These are phyloP conservation scores for Silvanus unidentatus DNA, from an alignment of 2,888 invertebrate species.

Conservation along the genomic window DNA sequence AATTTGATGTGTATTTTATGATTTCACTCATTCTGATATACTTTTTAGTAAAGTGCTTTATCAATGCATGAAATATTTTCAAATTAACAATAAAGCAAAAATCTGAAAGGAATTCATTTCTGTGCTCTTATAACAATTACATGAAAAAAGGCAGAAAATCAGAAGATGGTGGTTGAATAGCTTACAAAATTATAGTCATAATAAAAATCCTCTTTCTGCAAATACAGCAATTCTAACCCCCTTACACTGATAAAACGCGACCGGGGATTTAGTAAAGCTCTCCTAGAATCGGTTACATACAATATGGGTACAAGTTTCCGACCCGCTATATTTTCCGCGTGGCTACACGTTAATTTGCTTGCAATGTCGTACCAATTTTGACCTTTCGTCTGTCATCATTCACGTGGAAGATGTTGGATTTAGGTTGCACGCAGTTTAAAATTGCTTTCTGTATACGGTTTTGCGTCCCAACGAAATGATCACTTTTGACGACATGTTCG, in stretches of 20 bases:
- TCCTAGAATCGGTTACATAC: conserved; percentile 31
- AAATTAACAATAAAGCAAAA: too few species aligned
- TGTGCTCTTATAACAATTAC: too few species aligned
- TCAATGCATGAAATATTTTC: too few species aligned
- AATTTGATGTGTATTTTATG: too few species aligned
- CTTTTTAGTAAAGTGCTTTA: too few species aligned
- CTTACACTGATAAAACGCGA: conserved; percentile 42
- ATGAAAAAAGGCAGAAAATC: conserved; percentile 16
- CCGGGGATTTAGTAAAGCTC: conserved; percentile 38
- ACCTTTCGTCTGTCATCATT: conserved; percentile 36
- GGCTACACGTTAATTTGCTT: conserved; percentile 43
- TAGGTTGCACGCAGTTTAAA: conserved; percentile 32
- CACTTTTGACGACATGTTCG: too few species aligned
- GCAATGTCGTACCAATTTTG: conserved; percentile 38
- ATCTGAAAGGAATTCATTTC: too few species aligned
- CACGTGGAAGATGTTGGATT: conserved; percentile 40
- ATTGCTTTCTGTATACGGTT: conserved; percentile 24
- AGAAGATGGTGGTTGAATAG: conserved; percentile 33
- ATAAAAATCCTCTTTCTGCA: conserved; percentile 38
- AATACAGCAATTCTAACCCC: conserved; percentile 43
- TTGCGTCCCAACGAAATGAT: too few species aligned
- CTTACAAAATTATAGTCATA: conserved; percentile 32
- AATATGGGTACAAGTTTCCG: conserved; percentile 30
- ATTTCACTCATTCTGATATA: too few species aligned
- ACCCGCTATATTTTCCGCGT: conserved; percentile 44